phyloP scores from a whole-genome alignment of 2,888 invertebrate genomes.

The Hemaris fuciformis region DNA sequence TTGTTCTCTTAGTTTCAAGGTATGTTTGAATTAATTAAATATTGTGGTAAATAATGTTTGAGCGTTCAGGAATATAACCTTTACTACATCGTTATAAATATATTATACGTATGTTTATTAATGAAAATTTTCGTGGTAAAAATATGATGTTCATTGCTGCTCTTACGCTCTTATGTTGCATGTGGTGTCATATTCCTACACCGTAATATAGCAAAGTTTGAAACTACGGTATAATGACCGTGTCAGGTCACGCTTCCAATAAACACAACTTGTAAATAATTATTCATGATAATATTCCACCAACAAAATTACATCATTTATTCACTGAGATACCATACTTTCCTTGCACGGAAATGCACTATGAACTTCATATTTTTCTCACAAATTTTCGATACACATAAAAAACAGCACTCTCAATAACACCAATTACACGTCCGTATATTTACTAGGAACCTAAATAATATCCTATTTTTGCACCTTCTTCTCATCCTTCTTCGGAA shows the following conservation, averaged over 20 bases:
- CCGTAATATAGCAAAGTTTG: no score
- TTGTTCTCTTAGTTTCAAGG: background rate
- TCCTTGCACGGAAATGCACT: background rate
- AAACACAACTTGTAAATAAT: no score
- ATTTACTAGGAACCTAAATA: background rate
- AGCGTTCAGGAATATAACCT: background rate
- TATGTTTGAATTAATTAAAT: background rate
- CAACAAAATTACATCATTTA: no score
- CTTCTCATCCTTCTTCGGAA: slow-evolving; percentile 55
- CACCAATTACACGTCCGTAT: background rate
- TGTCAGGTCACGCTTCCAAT: no score
- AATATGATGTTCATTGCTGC: background rate
- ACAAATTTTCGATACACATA: background rate
- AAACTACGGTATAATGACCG: no score
- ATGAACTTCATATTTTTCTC: background rate
- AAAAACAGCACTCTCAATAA: background rate
- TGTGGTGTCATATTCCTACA: no score
- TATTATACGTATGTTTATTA: no score
- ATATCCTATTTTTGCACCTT: slow-evolving; percentile 43
- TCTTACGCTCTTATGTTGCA: background rate
- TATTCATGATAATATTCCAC: no score
- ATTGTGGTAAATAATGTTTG: background rate
- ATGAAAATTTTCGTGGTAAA: no score
- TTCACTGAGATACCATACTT: background rate
- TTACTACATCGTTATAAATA: no score